phyloP scores from a whole-genome alignment of 37 sponge, comb jelly and placozoan genomes.

The Geodia barretti region DNA sequence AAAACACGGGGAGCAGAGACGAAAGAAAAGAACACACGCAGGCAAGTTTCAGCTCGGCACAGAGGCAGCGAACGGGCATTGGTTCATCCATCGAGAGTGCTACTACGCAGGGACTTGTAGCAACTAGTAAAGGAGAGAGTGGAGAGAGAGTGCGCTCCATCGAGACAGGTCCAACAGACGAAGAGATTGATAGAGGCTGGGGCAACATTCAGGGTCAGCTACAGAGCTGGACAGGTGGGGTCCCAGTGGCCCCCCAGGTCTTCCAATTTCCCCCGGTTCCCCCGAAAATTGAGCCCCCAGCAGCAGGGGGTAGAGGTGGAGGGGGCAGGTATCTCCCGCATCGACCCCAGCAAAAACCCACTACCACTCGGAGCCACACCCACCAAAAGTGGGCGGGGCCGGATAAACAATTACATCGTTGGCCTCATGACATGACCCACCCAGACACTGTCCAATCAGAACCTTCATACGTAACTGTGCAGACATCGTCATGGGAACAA shows the following conservation, averaged over 20 bases:
- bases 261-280: slow-evolving; percentile 1
- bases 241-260: slow-evolving; percentile 19
- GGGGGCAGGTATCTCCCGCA: neutral
- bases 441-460: too few relatives aligned
- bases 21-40: neutral
- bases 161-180: slow-evolving; percentile 68
- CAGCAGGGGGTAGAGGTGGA: neutral
- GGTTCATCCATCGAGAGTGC: neutral
- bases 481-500: too few relatives aligned
- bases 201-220: slow-evolving; percentile 39
- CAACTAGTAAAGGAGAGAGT: neutral
- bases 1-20: neutral
- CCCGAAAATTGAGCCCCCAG: neutral
- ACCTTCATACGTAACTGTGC: too few relatives aligned
- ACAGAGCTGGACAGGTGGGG: slow-evolving; percentile 4
- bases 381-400: neutral
- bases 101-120: neutral
- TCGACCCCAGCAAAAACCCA: neutral
- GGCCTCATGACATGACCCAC: too few relatives aligned
- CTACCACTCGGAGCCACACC: neutral
- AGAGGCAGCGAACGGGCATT: too few relatives aligned
- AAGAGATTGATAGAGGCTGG: slow-evolving; percentile 59
- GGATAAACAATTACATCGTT: too few relatives aligned
- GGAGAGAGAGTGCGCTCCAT: neutral
- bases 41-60: too few relatives aligned